Evolutionary conservation across 1,140 invertebrate species (phyloP), one percentile per base, ranked within the genome.

Genomic region (Ceratosolen fusciceps): DNA sequence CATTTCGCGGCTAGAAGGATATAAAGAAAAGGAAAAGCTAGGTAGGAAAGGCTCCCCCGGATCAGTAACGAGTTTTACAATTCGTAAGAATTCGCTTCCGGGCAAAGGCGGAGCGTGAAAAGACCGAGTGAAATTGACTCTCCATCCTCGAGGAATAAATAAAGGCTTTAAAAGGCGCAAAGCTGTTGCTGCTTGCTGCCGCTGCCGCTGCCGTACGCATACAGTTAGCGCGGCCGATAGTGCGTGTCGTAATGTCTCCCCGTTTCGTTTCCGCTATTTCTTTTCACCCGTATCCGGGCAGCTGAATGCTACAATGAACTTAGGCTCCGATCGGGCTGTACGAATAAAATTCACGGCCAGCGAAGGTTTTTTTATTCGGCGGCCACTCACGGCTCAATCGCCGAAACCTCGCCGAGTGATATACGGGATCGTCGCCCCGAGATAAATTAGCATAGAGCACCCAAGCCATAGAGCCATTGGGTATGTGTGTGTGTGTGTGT

Each of bases 81-180:
- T 65, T 34, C 34, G 14, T 16, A 65, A 65, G 60, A 65, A 65
- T 65, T 65, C 60, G 31, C 60, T 65, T 65, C 60, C 60, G 60
- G 31, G 60, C 60, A 65, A 52, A 65, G 31, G 31, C 31, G 16
- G 14, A 65, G 21, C 60, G 21, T n/a, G n/a, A n/a, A n/a, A n/a
- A n/a, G 31, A 65, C 67, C 29, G 29, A 29, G 39, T 47, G 39
- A 68, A 68, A 68, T 68, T 68, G n/a, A 68, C 67, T 68, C 67
- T 68, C 39, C 39, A 24, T 47, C 24, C 37, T 9, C 5, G 31
- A 19, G 29, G 49, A 72, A 74, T 62, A 74, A 74, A 74, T 62
- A 74, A 52, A 65, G 39, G 26, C 26, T 75, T 21, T 67, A 75
- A 75, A 65, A 65, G 54, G n/a, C 56, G 26, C 39, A 70, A 26